Percentiles rank a stretch among this genome's conserved stretches.
These are phyloP conservation scores for Pituophis catenifer DNA, from an alignment of 2,113 vertebrate genomes.

Conservation along the genomic window DNA sequence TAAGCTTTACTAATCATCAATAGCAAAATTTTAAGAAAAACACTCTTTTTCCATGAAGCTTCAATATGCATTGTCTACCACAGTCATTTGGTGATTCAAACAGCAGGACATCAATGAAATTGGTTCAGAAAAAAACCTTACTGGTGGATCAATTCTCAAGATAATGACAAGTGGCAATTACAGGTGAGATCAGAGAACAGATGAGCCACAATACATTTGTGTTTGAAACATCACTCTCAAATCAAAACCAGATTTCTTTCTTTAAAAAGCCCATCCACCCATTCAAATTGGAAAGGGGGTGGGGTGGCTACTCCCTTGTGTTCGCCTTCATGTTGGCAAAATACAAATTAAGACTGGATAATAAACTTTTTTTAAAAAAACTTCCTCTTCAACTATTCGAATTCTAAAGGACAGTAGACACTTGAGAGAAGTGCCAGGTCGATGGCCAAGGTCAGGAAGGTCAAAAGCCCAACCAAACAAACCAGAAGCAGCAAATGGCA, in stretches of 20 bases:
- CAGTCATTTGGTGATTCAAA: not conserved
- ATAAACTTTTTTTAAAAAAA: too few relatives aligned
- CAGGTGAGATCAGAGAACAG: not conserved
- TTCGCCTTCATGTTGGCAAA: not conserved
- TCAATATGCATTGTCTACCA: not conserved
- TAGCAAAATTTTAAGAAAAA: not conserved
- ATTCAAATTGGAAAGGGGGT: not conserved
- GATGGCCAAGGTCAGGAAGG: not conserved
- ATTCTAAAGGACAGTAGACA: not conserved
- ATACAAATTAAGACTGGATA: not conserved
- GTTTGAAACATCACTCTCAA: not conserved
- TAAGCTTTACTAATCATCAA: not conserved
- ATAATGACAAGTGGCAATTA: not conserved
- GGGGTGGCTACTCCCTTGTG: not conserved
- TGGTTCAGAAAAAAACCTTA: not conserved
- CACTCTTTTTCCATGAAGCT: not conserved
- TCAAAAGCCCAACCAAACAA: not conserved
- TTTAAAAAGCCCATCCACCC: not conserved
- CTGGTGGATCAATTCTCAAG: not conserved
- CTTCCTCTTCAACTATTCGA: not conserved
- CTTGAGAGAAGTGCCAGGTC: not conserved
- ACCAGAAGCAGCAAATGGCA: not conserved
- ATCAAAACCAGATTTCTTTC: not conserved
- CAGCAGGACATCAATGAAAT: not conserved
- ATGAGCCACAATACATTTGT: not conserved